phyloP scores from a whole-genome alignment of 2,797 vertebrate genomes.

The Chaetophractus vellerosus region DNA sequence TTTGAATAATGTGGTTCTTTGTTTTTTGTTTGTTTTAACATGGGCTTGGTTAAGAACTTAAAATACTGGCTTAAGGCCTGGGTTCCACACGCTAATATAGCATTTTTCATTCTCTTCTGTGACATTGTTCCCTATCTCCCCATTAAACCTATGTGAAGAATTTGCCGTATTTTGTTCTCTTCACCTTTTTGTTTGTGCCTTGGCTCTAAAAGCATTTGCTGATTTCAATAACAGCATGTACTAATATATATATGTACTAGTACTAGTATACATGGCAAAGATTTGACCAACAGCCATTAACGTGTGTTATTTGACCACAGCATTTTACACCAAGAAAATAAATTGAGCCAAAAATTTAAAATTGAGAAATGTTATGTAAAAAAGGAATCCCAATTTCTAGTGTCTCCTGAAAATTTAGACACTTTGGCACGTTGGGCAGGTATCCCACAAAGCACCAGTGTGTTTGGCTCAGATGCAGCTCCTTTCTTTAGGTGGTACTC shows the following conservation, averaged over 20 bases:
- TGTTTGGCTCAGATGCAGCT: background rate
- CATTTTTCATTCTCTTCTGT: constrained; percentile 45
- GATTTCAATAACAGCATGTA: background rate
- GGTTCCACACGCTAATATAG: background rate
- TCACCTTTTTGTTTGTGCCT: background rate
- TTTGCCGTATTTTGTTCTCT: constrained; percentile 52
- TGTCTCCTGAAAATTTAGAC: constrained; percentile 48
- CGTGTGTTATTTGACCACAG: constrained; percentile 28
- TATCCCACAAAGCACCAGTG: background rate
- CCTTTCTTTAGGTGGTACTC: background rate
- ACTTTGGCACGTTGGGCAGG: background rate
- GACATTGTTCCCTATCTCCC: background rate
- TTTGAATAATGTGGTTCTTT: constrained; percentile 70
- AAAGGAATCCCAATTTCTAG: constrained; percentile 36
- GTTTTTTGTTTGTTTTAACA: constrained; percentile 61
- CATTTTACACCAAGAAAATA: constrained; percentile 59
- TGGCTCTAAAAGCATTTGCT: constrained; percentile 33
- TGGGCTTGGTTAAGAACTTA: constrained; percentile 35
- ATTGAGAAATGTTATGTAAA: constrained; percentile 32
- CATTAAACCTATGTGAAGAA: background rate
- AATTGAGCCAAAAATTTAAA: constrained; percentile 29
- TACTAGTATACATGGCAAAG: background rate
- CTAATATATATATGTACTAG: background rate
- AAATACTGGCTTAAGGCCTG: background rate
- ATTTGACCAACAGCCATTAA: background rate